Percentiles rank a stretch among this genome's conserved stretches.
These are phyloP conservation scores for Mesocricetus auratus DNA, from an alignment of 2,113 vertebrate genomes.

Conservation along the genomic window DNA sequence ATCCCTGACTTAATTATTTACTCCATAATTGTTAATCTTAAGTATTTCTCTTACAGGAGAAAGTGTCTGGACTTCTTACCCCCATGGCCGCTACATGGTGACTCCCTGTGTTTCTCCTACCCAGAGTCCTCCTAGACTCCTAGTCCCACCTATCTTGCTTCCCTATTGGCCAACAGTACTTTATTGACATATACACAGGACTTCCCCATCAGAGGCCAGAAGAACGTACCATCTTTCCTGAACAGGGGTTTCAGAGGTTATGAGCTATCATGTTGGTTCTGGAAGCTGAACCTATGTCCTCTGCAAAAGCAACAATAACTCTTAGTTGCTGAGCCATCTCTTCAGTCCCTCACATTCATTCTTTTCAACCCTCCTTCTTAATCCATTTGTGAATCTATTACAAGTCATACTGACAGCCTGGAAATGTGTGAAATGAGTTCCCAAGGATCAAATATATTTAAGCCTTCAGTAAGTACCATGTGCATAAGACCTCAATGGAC, in stretches of 20 bases:
- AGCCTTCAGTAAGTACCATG: background rate
- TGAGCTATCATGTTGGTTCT: background rate
- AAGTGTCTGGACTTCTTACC: too few species aligned
- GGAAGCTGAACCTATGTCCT: background rate
- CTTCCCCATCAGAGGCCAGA: too few species aligned
- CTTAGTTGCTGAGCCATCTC: background rate
- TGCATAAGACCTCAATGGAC: background rate
- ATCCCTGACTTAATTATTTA: too few species aligned
- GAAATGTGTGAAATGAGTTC: constrained; percentile 19
- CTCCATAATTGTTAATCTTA: too few species aligned
- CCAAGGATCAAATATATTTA: background rate
- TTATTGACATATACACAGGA: too few species aligned
- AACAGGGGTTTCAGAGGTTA: background rate
- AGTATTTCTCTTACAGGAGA: too few species aligned
- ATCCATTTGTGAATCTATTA: constrained; percentile 9
- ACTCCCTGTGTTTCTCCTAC: too few species aligned
- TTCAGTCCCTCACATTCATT: background rate
- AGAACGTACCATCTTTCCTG: background rate
- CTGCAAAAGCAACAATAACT: background rate
- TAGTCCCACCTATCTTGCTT: too few species aligned
- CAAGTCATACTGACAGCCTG: background rate
- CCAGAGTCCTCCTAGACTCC: too few species aligned
- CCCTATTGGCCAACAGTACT: too few species aligned
- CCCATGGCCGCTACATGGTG: too few species aligned
- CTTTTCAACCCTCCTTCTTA: background rate